phyloP scores from a whole-genome alignment of 2,797 vertebrate genomes.

The Onychomys leucogaster region DNA sequence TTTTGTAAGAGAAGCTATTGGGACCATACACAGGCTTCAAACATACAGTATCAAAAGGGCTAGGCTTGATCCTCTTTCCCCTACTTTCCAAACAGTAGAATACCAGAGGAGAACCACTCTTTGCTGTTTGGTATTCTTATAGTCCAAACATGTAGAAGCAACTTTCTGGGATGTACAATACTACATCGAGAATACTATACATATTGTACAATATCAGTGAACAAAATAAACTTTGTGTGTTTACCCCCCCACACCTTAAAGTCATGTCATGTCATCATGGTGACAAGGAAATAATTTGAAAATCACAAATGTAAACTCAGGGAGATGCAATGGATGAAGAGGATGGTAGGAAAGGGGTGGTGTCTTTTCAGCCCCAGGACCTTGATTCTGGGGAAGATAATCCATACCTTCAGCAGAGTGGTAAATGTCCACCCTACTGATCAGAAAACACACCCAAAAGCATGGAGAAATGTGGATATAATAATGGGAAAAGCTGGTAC shows the following conservation, averaged over 20 bases:
- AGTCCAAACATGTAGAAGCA: no score
- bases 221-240: background rate
- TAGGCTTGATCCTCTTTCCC: background rate
- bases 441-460: background rate
- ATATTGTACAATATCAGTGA: background rate
- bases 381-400: accelerated
- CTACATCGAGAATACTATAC: background rate
- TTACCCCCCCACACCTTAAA: background rate
- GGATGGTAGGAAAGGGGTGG: accelerated
- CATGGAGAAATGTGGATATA: background rate
- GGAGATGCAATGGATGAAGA: accelerated
- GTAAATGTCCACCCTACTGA: background rate
- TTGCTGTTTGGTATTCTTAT: background rate
- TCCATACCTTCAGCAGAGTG: background rate
- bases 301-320: background rate
- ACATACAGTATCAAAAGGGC: background rate
- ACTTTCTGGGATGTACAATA: accelerated
- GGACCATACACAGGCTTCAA: background rate
- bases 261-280: background rate
- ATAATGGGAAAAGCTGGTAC: background rate
- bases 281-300: background rate
- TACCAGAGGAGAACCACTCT: accelerated
- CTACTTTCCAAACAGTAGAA: background rate
- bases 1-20: background rate
- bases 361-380: background rate